phyloP scores from a whole-genome alignment of 2,888 invertebrate species.

The Rosalia funebris region DNA sequence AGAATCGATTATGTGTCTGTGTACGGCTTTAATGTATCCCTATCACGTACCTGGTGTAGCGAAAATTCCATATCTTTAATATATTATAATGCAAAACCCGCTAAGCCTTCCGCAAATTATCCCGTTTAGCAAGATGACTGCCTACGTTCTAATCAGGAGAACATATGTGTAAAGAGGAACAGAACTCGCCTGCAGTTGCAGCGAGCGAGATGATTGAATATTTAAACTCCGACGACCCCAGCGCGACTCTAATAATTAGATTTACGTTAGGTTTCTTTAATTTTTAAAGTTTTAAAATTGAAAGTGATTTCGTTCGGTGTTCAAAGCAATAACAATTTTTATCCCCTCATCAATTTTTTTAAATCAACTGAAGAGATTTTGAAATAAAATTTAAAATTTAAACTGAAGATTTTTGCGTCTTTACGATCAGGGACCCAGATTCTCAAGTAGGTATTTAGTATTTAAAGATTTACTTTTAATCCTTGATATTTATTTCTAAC shows the following conservation, averaged over 20 bases:
- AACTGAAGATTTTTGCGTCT: slow-evolving; percentile 32
- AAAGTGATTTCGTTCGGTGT: not conserved
- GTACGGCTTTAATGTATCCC: too few relatives aligned
- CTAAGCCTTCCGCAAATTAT: too few relatives aligned
- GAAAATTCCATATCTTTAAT: too few relatives aligned
- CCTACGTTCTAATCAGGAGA: slow-evolving; percentile 10
- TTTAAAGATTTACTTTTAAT: not conserved
- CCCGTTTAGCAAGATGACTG: slow-evolving; percentile 25
- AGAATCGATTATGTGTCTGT: too few relatives aligned
- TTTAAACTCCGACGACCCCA: too few relatives aligned
- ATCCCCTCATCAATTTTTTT: not conserved
- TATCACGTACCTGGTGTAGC: too few relatives aligned
- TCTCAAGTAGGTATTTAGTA: not conserved
- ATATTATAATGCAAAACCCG: too few relatives aligned
- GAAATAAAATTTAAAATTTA: slow-evolving; percentile 33
- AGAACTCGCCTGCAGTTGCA: not conserved
- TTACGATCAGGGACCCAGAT: slow-evolving; percentile 20
- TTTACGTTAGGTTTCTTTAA: not conserved
- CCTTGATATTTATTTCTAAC: too few relatives aligned
- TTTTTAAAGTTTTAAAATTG: not conserved
- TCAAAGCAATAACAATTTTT: not conserved
- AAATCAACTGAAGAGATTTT: not conserved
- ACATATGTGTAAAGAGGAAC: not conserved
- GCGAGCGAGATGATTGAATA: too few relatives aligned
- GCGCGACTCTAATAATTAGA: not conserved